Percentiles rank a stretch among this genome's conserved stretches.
phyloP scores from a whole-genome alignment of 1,140 invertebrate species.

The Pseudachorutes palmiensis region DNA sequence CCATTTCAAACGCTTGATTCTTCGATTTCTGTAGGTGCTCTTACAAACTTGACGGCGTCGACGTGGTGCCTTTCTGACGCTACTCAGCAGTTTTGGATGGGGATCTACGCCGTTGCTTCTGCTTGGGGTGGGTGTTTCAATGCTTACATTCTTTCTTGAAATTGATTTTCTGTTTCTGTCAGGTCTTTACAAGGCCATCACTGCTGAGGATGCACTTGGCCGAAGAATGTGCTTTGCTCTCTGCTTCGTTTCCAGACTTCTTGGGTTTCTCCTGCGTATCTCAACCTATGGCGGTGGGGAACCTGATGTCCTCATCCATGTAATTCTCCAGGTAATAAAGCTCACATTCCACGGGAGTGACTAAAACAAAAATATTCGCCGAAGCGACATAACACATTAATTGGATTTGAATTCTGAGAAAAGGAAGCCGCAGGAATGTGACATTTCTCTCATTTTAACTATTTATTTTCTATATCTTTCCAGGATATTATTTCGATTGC shows the following conservation, averaged over 20 bases:
- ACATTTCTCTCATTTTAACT: too few relatives aligned
- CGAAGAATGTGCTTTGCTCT: constrained; percentile 72
- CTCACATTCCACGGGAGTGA: neutral
- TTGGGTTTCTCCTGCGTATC: constrained; percentile 60
- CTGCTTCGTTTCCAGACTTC: constrained; percentile 68
- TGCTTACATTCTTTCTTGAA: too few relatives aligned
- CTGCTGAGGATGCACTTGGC: constrained; percentile 73
- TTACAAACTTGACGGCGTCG: constrained; percentile 34
- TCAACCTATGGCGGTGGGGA: constrained; percentile 67
- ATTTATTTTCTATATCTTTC: constrained; percentile 37
- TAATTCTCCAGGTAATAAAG: constrained; percentile 62
- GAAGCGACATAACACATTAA: too few relatives aligned
- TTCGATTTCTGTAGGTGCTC: constrained; percentile 23
- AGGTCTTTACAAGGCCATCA: constrained; percentile 55
- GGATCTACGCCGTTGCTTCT: constrained; percentile 25
- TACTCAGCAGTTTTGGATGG: constrained; percentile 23
- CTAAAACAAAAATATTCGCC: neutral
- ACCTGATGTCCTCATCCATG: constrained; percentile 64
- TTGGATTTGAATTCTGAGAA: too few relatives aligned
- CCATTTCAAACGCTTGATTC: neutral
- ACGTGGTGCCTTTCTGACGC: constrained; percentile 34
- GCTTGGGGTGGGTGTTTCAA: constrained; percentile 27
- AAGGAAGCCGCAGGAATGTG: too few relatives aligned
- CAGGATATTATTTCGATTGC: constrained; percentile 73
- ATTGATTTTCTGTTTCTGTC: too few relatives aligned